Evolutionary conservation across 2,888 invertebrate species (phyloP), one percentile per base, ranked within the genome.

Genomic region (Harpagoxenus sublaevis): DNA sequence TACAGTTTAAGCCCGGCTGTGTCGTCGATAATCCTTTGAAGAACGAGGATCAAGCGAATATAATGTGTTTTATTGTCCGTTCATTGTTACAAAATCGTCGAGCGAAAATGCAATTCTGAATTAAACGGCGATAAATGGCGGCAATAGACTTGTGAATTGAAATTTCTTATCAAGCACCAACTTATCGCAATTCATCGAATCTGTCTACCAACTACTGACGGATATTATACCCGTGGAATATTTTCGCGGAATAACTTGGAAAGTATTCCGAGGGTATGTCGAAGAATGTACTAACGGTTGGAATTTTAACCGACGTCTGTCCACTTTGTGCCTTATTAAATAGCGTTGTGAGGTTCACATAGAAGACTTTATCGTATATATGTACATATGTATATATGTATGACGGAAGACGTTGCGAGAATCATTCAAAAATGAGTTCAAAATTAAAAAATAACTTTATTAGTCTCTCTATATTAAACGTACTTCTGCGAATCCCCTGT

Each of bases 21-120:
- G 68, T 74, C 65, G 45, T 55, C 57, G 68, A 78, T 86, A 87
- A 87, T 86, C 84, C 77, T 12, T 62, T 18, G 55, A 60, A 68
- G 77, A 62, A 81, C 31, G 31, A 42, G 48, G 42, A 86, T 82
- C 75, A 77, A 35, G 35, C 51, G 53, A 62, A 23, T 35, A 53
- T 65, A 63, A 53, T 71, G 45, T 18, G 23, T 53, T 53, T 70
- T 63, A 39, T 55, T 82, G 81, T 63, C 55, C 5, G 39, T 62
- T 62, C 82, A 18, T 75, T 55, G 39, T 84, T 12, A 48, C 8
- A 35, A 68, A 68, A 68, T 78, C n/a, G 12, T 18, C 8, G 18
- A 79, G 23, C 60, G 39, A 39, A 66, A 68, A 45, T 66, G 8
- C 18, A 48, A n/a, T 70, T 35, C 23, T 42, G 18, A n/a, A 39